Conservation (phyloP, 2,113 vertebrate genomes). For the Lucifuga dentata region DNA sequence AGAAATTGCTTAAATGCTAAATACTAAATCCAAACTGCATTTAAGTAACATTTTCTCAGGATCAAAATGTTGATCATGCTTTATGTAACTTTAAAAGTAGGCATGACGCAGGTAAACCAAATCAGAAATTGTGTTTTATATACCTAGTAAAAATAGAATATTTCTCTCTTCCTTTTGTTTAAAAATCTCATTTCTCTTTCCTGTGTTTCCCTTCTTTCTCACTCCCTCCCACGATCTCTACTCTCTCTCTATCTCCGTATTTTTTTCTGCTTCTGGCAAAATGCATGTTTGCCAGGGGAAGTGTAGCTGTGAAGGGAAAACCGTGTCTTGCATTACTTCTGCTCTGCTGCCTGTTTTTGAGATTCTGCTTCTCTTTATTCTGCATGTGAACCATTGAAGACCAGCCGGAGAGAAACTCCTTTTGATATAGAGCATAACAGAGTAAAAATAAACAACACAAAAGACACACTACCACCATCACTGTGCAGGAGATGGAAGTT, state of each 20-base stretch:
- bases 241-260: conserved; percentile 9
- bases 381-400: conserved; percentile 52
- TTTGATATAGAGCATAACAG: conserved; percentile 58
- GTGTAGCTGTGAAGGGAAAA: conserved; percentile 59
- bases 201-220: conserved; percentile 6
- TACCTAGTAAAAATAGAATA: neutral
- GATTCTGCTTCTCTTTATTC: conserved; percentile 51
- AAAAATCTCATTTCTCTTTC: neutral
- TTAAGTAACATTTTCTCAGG: neutral
- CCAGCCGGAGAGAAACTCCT: conserved; percentile 64
- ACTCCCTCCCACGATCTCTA: conserved; percentile 21
- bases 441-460: conserved; percentile 70
- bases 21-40: neutral
- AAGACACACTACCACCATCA: conserved; percentile 42
- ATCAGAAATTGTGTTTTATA: too few relatives aligned
- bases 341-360: conserved; percentile 67
- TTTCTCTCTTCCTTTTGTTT: neutral
- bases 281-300: conserved; percentile 52
- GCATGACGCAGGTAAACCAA: too few relatives aligned
- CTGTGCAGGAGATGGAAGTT: conserved; percentile 3
- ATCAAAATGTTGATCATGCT: neutral
- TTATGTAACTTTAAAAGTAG: too few relatives aligned
- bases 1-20: neutral
- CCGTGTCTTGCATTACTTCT: conserved; percentile 62
- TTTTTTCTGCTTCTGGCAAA: conserved; percentile 28